phyloP scores from a whole-genome alignment of 2,888 invertebrate species.

The Odontothrips loti region DNA sequence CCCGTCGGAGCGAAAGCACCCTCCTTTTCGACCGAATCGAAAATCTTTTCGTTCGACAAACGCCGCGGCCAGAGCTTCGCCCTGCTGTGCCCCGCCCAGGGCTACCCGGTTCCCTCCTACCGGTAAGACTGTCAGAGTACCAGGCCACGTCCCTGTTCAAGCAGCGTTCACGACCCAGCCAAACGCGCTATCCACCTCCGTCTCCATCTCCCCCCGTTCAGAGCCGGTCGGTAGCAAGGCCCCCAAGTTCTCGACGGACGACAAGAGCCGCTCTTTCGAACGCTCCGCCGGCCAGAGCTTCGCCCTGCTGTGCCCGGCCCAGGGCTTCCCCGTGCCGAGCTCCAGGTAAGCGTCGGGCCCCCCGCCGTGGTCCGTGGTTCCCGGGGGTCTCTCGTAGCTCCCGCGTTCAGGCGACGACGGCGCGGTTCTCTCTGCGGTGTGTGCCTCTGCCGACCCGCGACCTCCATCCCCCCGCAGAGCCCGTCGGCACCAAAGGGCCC shows the following conservation, averaged over 20 bases:
- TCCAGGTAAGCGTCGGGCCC: constrained; percentile 43
- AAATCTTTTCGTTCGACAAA: constrained; percentile 45
- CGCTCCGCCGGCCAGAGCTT: constrained; percentile 54
- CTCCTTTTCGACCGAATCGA: constrained; percentile 54
- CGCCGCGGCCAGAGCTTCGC: constrained; percentile 43
- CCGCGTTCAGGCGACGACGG: constrained; percentile 48
- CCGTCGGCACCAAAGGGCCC: constrained; percentile 62
- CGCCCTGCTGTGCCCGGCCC: constrained; percentile 50
- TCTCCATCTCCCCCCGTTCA: constrained; percentile 43
- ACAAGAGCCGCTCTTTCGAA: constrained; percentile 58
- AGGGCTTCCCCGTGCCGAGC: constrained; percentile 46
- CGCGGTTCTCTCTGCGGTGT: neutral
- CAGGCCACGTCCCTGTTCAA: neutral
- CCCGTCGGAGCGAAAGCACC: constrained; percentile 57
- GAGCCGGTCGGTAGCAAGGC: constrained; percentile 66
- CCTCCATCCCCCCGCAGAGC: constrained; percentile 48
- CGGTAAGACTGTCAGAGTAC: constrained; percentile 46
- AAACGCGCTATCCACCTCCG: neutral
- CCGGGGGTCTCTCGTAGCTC: constrained; percentile 40
- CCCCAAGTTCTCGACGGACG: constrained; percentile 61
- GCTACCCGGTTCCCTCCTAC: constrained; percentile 55
- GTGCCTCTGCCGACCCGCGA: constrained; percentile 29
- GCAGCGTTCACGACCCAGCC: neutral
- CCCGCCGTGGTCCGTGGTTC: neutral
- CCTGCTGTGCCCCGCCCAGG: constrained; percentile 55